phyloP scores from a whole-genome alignment of 2,888 invertebrate genomes.

The Catocala sponsa region DNA sequence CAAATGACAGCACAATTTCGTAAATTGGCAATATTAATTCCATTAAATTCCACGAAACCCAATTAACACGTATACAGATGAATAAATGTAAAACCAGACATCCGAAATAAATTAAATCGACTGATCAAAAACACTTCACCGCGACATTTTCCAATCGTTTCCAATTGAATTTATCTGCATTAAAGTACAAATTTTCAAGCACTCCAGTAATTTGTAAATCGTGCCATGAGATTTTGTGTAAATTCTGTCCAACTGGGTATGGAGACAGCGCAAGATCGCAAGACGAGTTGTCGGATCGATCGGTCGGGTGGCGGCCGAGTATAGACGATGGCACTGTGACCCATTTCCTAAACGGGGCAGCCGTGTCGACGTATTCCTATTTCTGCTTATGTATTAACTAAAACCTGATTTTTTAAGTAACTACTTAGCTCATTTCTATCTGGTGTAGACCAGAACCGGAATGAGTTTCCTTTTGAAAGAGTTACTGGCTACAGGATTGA shows the following conservation, averaged over 20 bases:
- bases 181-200: constrained; percentile 44
- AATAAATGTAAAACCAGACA: constrained; percentile 11
- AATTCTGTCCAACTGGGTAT: constrained; percentile 41
- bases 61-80: constrained; percentile 13
- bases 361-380: constrained; percentile 54
- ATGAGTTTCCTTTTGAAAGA: constrained; percentile 10
- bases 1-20: neutral
- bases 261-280: constrained; percentile 37
- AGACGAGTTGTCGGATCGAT: constrained; percentile 63
- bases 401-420: constrained; percentile 19
- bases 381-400: constrained; percentile 42
- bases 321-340: constrained; percentile 72
- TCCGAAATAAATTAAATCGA: constrained; percentile 32
- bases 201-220: constrained; percentile 53
- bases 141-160: constrained; percentile 30
- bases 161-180: constrained; percentile 45
- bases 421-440: constrained; percentile 10
- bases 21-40: constrained; percentile 2
- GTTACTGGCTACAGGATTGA: neutral
- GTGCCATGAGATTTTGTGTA: constrained; percentile 43
- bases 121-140: constrained; percentile 34
- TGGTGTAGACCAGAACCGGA: neutral
- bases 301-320: constrained; percentile 57
- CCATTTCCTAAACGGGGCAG: constrained; percentile 73
- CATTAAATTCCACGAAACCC: constrained; percentile 11